Evolutionary conservation across 1,140 invertebrate species (phyloP), one percentile per base, ranked within the genome.

Genomic region (Hycleus phaleratus): DNA sequence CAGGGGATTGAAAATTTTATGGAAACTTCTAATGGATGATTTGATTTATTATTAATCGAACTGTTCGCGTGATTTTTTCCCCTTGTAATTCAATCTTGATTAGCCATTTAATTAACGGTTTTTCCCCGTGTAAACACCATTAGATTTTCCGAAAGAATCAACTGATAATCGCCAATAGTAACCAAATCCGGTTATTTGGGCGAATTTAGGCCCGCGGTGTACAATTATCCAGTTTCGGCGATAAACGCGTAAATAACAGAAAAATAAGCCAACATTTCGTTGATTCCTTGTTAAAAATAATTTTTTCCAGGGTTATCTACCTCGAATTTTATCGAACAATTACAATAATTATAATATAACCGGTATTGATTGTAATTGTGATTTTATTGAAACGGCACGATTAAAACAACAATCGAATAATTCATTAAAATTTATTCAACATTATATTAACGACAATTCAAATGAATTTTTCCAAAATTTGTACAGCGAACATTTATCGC

Each of bases 241-340:
- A 32, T 4, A 32, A 32, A 32, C 32, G 26, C 26, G 32, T 3
- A 32, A 32, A 32, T 32, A 32, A 7, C 4, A 2, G 32, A 32
- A 32, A 32, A 18, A 18, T 18, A 18, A 32, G 32, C 7, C 32
- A 4, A 32, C 32, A 32, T 32, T 32, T 32, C 32, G 7, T 32
- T 3, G 32, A 32, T 32, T 3, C 4, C 1, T 32, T 32, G 8
- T 47, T 42, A 46, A 58, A 51, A 62, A 18, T 18, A 18, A 18
- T 18, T 18, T 18, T 44, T 72, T 75, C 59, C 65, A 84, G 78
- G 90, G 90, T n/a, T 90, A 93, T 68, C 71, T 93, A 18, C 85
- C 86, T 59, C 80, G 89, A 69, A 63, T 86, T 10, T 63, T 92
- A 38, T 76, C 82, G 62, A 75, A 84, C 70, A 78, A 79, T 38